Base-by-base conservation (phyloP, 2,888 invertebrate genomes). In the Chorisops tibialis region DNA sequence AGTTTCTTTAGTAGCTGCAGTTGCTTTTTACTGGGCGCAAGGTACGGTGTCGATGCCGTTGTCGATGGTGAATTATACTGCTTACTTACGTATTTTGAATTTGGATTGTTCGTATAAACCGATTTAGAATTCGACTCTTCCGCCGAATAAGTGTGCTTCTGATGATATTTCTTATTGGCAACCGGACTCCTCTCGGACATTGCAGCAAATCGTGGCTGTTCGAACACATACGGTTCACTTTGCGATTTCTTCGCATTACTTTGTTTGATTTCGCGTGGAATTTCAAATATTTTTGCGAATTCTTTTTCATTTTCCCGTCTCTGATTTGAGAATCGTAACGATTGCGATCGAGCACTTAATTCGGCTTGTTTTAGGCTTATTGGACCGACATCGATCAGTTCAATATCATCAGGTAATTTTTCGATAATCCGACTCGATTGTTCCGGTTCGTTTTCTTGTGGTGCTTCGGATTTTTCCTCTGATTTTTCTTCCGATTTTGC, bases 381-480 rank as follows among this genome's bases (percentile, higher is more conserved):
- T 24, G 63, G 59, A 4, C 51, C 52, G 3, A 48, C 39, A 1
- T 74, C 71, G 63, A 77, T 62, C 22, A 76, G 59, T 62, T 77
- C 76, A 14, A 74, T 76, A 67, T 78, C 78, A 12, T 75, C 75
- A 62, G 70, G 70, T 38, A 78, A 72, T 69, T 76, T 76, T 63
- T 75, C 71, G 21, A 71, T 72, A 9, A 59, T 38, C 12, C 50
- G 39, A 18, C 35, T 43, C 11, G 38, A 6, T 9, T 61, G 65
- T 9, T 63, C 67, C 54, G 51, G 22, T 21, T 18, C 19, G 16
- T 59, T 67, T 49, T 52, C 65, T 38, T 45, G 62, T 37, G 43
- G 41, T 7, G 50, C 59, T 1, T 38, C 59, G 12, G 51, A 56
- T 19, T 59, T 22, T 21, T 59, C 45, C 7, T 38, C 22, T 30